Conservation (phyloP, 2,113 vertebrate species). For the Eurystomus gularis region DNA sequence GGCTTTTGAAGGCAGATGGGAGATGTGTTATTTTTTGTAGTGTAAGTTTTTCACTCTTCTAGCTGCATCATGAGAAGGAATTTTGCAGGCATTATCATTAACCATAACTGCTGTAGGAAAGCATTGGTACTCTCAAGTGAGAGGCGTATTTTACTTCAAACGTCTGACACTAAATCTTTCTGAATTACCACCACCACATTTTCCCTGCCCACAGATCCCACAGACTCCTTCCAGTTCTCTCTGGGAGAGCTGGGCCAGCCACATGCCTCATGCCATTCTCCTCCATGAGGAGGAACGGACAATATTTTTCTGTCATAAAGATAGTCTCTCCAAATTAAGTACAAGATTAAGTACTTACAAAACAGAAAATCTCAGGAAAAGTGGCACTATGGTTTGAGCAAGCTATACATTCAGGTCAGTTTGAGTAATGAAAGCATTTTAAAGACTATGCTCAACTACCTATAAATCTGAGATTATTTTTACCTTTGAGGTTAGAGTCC, state of each 20-base stretch:
- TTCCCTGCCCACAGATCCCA: neutral
- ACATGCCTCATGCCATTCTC: neutral
- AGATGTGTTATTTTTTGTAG: neutral
- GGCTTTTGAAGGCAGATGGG: neutral
- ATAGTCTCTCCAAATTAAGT: neutral
- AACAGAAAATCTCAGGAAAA: neutral
- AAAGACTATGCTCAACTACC: neutral
- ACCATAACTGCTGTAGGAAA: neutral
- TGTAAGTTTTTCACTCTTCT: neutral
- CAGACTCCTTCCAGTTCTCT: neutral
- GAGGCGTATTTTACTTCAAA: neutral
- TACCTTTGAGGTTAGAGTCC: neutral
- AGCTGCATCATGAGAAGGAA: neutral
- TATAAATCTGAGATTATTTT: neutral
- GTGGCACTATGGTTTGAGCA: neutral
- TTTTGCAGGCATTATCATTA: neutral
- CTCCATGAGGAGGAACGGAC: neutral
- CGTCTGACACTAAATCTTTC: neutral
- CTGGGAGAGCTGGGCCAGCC: neutral
- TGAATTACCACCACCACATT: neutral
- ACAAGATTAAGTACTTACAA: neutral
- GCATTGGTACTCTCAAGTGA: neutral
- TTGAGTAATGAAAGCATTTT: slow-evolving; percentile 7
- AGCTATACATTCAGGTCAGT: neutral
- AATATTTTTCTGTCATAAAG: neutral